These are phyloP conservation scores for Leptonema lineaticorne DNA, from an alignment of 1,140 invertebrate species.

Conservation along the genomic window DNA sequence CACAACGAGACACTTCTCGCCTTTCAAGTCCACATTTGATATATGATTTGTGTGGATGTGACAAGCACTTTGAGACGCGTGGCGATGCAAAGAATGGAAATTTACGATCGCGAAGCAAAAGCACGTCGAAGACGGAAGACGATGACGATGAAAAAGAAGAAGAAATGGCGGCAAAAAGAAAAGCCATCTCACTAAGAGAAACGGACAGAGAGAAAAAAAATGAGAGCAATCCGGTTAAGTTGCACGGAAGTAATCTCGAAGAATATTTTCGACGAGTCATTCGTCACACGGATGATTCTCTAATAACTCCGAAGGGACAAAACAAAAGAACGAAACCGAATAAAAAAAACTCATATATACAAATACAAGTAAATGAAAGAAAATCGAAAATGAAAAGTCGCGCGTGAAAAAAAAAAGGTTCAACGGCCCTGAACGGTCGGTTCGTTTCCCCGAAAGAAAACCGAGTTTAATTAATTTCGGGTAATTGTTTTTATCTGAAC, in stretches of 20 bases:
- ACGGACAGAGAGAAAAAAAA: neutral
- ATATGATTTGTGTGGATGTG: slow-evolving; percentile 12
- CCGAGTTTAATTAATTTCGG: slow-evolving; percentile 37
- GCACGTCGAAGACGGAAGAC: neutral
- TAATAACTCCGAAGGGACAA: neutral
- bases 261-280: neutral
- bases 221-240: neutral
- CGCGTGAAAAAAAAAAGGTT: neutral
- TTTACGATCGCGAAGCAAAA: neutral
- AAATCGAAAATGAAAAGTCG: too few species aligned
- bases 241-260: neutral
- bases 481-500: slow-evolving; percentile 41
- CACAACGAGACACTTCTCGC: neutral
- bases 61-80: slow-evolving; percentile 2
- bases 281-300: neutral
- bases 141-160: neutral
- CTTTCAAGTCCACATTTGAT: slow-evolving; percentile 10
- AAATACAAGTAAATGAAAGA: too few species aligned
- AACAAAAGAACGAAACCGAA: neutral
- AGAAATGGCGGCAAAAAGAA: too few species aligned
- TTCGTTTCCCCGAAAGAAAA: neutral
- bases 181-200: neutral
- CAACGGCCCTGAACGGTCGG: neutral
- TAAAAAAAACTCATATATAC: too few species aligned
- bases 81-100: neutral